Conservation (phyloP, 2,888 invertebrate genomes). For the Microplitis manilae region DNA sequence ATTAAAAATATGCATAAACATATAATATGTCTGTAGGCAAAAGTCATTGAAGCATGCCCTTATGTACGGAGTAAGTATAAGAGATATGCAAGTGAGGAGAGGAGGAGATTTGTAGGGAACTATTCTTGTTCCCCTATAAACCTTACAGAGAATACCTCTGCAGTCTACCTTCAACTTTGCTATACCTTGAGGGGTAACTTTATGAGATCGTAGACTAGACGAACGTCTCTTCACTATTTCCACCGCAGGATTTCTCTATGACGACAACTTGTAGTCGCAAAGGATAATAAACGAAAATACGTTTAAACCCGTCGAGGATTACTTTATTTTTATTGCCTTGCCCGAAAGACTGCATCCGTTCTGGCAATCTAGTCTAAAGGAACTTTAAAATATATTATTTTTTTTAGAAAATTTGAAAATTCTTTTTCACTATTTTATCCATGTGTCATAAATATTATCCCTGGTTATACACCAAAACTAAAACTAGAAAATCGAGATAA, state of each 20-base stretch:
- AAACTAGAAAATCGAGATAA: background rate
- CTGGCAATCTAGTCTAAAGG: background rate
- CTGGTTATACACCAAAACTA: background rate
- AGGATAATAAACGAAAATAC: background rate
- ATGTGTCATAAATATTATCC: background rate
- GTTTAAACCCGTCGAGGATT: background rate
- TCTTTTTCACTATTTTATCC: background rate
- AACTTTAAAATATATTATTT: background rate
- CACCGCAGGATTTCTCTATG: background rate
- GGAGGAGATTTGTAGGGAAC: background rate
- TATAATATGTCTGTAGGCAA: background rate
- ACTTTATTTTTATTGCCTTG: background rate
- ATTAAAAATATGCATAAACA: background rate
- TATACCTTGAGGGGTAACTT: background rate
- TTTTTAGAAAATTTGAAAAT: background rate
- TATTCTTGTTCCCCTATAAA: constrained; percentile 27
- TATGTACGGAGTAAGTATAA: background rate
- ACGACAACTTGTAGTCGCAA: background rate
- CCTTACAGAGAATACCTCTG: background rate
- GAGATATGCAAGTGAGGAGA: constrained; percentile 22
- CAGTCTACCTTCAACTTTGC: background rate
- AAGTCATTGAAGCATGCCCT: background rate
- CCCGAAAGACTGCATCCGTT: background rate
- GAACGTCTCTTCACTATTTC: background rate
- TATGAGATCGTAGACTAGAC: background rate